Evolutionary conservation across 2,797 vertebrate genomes (phyloP).

Genomic region (Crypturellus tataupa): DNA sequence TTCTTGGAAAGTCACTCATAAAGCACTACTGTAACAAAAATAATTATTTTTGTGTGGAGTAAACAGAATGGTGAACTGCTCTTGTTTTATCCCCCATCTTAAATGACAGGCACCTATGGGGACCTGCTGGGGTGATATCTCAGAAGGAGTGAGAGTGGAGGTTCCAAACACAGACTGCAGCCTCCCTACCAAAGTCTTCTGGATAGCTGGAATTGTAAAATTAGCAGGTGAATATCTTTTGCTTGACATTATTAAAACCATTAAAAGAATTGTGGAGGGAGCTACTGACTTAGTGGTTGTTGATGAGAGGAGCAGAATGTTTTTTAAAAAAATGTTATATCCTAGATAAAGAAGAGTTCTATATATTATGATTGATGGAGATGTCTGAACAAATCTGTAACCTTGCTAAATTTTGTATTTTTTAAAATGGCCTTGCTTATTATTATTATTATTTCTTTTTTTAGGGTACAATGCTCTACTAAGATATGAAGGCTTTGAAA

Average conservation of each 20-base stretch:
- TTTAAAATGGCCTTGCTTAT: background rate
- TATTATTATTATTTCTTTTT: slow-evolving; percentile 34
- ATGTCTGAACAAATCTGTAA: background rate
- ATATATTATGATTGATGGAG: background rate
- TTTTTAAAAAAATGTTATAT: background rate
- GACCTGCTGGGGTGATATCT: slow-evolving; percentile 92
- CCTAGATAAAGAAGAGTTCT: background rate
- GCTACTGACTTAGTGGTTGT: too few relatives aligned
- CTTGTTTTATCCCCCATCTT: slow-evolving; percentile 1
- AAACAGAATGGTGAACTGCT: background rate
- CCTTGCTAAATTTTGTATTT: background rate
- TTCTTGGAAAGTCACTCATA: background rate
- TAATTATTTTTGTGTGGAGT: background rate
- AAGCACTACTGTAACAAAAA: background rate
- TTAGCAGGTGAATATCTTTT: slow-evolving; percentile 87
- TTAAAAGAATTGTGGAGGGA: background rate
- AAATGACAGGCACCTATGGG: slow-evolving; percentile 92
- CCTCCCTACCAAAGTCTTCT: slow-evolving; percentile 94
- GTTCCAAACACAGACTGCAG: slow-evolving; percentile 93
- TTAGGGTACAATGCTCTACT: slow-evolving; percentile 95
- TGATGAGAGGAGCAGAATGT: background rate
- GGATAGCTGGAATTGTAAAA: slow-evolving; percentile 96
- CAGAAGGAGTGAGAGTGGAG: slow-evolving; percentile 93
- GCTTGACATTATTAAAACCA: background rate
- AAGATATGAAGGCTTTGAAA: slow-evolving; percentile 97